Conservation (phyloP, 2,888 invertebrate genomes). For the Eristalis intricaria region DNA sequence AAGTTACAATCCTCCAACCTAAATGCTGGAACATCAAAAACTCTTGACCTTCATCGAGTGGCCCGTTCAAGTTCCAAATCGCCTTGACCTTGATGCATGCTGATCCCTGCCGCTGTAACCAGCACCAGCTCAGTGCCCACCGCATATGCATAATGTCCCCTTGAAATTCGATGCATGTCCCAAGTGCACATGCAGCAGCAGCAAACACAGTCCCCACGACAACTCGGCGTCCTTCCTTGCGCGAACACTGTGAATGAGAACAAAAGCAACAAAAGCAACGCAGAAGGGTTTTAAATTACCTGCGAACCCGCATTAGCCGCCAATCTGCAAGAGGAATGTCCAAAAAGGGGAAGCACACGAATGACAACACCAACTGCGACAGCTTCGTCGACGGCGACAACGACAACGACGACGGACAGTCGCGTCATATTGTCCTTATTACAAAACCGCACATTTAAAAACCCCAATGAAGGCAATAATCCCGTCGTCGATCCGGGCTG, state of each 20-base stretch:
- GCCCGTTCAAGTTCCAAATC: constrained; percentile 20
- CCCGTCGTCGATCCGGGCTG: constrained; percentile 29
- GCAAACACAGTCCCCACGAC: constrained; percentile 16
- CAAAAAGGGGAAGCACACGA: constrained; percentile 34
- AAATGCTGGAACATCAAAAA: constrained; percentile 1
- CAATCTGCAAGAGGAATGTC: constrained; percentile 39
- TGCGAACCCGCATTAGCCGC: constrained; percentile 60
- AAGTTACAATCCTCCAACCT: neutral
- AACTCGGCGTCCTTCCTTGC: neutral
- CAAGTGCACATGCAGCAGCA: constrained; percentile 21
- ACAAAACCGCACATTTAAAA: constrained; percentile 72
- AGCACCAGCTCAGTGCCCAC: constrained; percentile 2
- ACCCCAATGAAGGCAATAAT: constrained; percentile 71
- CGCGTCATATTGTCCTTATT: constrained; percentile 71
- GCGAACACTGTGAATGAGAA: neutral
- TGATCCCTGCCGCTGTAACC: constrained; percentile 4
- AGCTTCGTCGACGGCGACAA: constrained; percentile 14
- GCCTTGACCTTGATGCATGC: constrained; percentile 53
- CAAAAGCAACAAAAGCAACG: neutral
- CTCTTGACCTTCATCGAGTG: constrained; percentile 53
- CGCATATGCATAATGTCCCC: constrained; percentile 31
- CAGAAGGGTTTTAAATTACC: constrained; percentile 59
- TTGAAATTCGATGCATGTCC: constrained; percentile 63
- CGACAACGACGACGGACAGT: constrained; percentile 39
- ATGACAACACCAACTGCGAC: constrained; percentile 53